Conservation (phyloP, 1,140 invertebrate species). For the Parasteatoda tepidariorum region DNA sequence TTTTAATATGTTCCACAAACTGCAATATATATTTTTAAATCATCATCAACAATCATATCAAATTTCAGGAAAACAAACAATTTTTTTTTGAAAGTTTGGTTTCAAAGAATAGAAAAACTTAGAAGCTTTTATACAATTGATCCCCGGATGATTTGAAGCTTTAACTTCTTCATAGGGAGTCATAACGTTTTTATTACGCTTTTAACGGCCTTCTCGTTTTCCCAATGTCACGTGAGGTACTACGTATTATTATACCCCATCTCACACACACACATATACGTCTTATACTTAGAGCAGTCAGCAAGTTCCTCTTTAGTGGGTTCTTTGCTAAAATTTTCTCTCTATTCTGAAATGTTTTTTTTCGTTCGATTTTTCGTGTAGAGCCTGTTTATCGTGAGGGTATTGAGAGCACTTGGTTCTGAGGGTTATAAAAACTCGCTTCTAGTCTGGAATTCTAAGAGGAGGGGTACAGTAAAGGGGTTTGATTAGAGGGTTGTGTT, state of each 20-base stretch:
- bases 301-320: neutral
- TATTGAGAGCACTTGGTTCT: slow-evolving; percentile 57
- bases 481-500: neutral
- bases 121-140: slow-evolving; percentile 56
- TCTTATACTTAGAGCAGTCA: neutral
- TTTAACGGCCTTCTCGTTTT: slow-evolving; percentile 56
- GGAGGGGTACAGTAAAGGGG: neutral
- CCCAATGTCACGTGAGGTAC: slow-evolving; percentile 51
- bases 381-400: slow-evolving; percentile 52
- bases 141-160: slow-evolving; percentile 42
- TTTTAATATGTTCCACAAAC: slow-evolving; percentile 56
- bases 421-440: slow-evolving; percentile 51
- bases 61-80: slow-evolving; percentile 41
- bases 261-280: too few relatives aligned
- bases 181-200: slow-evolving; percentile 61
- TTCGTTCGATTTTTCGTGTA: slow-evolving; percentile 36
- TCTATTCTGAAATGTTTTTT: slow-evolving; percentile 1
- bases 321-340: slow-evolving; percentile 21
- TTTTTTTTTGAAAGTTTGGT: slow-evolving; percentile 29
- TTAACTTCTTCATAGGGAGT: slow-evolving; percentile 58
- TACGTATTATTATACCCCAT: slow-evolving; percentile 49
- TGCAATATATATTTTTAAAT: slow-evolving; percentile 54
- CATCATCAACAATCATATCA: slow-evolving; percentile 36
- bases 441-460: slow-evolving; percentile 15
- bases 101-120: slow-evolving; percentile 51